Conservation (phyloP, 2,113 vertebrate genomes). For the Malaclemys terrapin region DNA sequence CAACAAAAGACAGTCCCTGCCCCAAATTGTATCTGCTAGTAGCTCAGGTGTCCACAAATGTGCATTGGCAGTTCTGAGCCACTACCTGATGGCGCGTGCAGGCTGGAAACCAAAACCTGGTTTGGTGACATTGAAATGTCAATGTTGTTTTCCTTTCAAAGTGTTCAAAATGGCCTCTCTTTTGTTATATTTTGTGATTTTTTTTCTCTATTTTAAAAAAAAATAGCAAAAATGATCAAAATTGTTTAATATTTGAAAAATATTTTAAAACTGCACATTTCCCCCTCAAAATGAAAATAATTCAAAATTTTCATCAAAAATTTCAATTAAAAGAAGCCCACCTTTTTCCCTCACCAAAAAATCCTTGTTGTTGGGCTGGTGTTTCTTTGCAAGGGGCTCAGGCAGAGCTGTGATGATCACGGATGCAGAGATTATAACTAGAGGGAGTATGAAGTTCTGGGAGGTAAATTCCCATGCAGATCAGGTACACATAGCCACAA, state of each 20-base stretch:
- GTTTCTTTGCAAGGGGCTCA: not conserved
- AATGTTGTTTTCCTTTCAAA: no score
- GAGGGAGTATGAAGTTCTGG: not conserved
- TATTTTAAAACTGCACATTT: not conserved
- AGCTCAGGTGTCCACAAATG: no score
- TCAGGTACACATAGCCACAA: not conserved
- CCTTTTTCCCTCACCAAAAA: not conserved
- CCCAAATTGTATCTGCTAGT: no score
- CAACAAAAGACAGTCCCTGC: no score
- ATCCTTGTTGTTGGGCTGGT: not conserved
- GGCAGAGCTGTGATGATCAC: not conserved
- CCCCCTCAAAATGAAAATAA: not conserved
- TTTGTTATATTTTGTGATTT: no score
- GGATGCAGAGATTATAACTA: not conserved
- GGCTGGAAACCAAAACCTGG: no score
- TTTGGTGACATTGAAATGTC: no score
- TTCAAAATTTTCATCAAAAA: not conserved
- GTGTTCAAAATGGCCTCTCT: no score
- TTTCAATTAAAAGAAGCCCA: not conserved
- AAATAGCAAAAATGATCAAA: no score
- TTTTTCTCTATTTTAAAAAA: no score
- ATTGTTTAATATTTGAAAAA: not conserved
- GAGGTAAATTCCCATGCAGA: not conserved
- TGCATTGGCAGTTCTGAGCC: no score
- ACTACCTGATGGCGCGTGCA: no score